A percentile compares a stretch with the other conserved stretches of the same genome.
phyloP scores from a whole-genome alignment of 2,888 invertebrate genomes.

The Dolichopus griseipennis region DNA sequence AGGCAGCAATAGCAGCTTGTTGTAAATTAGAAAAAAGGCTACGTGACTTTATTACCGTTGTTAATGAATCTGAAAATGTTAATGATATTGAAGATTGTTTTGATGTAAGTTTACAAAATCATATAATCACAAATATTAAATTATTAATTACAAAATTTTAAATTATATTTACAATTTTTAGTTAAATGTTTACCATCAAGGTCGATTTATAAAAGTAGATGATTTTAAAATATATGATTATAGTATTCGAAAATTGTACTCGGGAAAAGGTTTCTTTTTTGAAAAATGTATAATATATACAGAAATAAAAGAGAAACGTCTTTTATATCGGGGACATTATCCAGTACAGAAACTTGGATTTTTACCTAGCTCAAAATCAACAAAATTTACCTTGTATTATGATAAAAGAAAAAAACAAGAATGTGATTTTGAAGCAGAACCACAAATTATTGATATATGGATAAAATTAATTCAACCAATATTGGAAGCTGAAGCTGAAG shows the following conservation, averaged over 20 bases:
- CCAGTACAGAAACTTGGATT: slow-evolving; percentile 40
- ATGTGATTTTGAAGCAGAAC: slow-evolving; percentile 37
- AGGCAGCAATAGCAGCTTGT: slow-evolving; percentile 39
- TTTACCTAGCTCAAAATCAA: slow-evolving; percentile 30
- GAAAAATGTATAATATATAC: slow-evolving; percentile 42
- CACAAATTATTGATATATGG: slow-evolving; percentile 33
- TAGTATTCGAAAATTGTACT: slow-evolving; percentile 34
- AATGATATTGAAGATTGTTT: slow-evolving; percentile 40
- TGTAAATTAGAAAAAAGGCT: slow-evolving; percentile 40
- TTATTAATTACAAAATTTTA: not conserved
- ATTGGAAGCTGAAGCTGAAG: slow-evolving; percentile 37
- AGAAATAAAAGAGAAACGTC: slow-evolving; percentile 38
- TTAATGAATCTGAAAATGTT: slow-evolving; percentile 41
- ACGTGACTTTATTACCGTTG: slow-evolving; percentile 35
- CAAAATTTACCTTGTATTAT: slow-evolving; percentile 37
- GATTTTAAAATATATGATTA: slow-evolving; percentile 38
- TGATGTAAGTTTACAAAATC: slow-evolving; percentile 29
- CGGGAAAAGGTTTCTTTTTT: slow-evolving; percentile 40
- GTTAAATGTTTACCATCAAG: slow-evolving; percentile 41
- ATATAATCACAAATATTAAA: not conserved
- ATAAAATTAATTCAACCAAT: slow-evolving; percentile 38
- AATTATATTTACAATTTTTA: slow-evolving; percentile 22
- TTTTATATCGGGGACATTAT: slow-evolving; percentile 41
- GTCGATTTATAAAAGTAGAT: slow-evolving; percentile 39
- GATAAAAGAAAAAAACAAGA: slow-evolving; percentile 40